These are phyloP conservation scores for Tyrophagus putrescentiae DNA, from an alignment of 1,140 invertebrate species.

Conservation along the genomic window DNA sequence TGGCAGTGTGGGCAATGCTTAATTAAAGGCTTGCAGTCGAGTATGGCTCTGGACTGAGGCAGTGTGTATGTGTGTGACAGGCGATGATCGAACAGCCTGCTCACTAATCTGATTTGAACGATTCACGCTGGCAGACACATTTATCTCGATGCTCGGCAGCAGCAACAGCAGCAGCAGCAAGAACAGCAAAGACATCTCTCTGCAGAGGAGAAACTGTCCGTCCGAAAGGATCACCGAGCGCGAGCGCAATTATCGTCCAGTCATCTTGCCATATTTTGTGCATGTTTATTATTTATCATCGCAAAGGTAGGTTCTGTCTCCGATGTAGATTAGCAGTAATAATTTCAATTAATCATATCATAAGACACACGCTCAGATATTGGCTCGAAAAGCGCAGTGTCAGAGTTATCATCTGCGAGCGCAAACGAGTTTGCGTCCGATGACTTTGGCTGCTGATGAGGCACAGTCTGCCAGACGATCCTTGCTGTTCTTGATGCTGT, in stretches of 20 bases:
- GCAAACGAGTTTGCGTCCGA: background rate
- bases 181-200: too few relatives aligned
- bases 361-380: slow-evolving; percentile 11
- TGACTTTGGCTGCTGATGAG: background rate
- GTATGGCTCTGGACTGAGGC: too few relatives aligned
- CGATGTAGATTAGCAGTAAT: slow-evolving; percentile 14
- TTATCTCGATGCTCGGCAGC: too few relatives aligned
- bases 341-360: slow-evolving; percentile 16
- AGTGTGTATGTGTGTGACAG: background rate
- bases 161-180: too few relatives aligned
- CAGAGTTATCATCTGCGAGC: background rate
- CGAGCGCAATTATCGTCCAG: background rate
- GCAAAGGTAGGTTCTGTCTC: slow-evolving; percentile 14
- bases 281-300: slow-evolving; percentile 5
- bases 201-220: too few relatives aligned
- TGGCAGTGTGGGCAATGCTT: background rate
- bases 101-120: slow-evolving; percentile 7
- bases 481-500: too few relatives aligned
- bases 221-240: slow-evolving; percentile 13
- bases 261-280: background rate
- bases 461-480: too few relatives aligned
- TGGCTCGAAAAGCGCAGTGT: slow-evolving; percentile 5
- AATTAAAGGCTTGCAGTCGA: background rate
- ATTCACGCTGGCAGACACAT: slow-evolving; percentile 1
- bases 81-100: slow-evolving; percentile 1